Percentiles rank a stretch among this genome's conserved stretches.
phyloP scores from a whole-genome alignment of 2,797 vertebrate genomes.

The Pipistrellus pygmaeus region DNA sequence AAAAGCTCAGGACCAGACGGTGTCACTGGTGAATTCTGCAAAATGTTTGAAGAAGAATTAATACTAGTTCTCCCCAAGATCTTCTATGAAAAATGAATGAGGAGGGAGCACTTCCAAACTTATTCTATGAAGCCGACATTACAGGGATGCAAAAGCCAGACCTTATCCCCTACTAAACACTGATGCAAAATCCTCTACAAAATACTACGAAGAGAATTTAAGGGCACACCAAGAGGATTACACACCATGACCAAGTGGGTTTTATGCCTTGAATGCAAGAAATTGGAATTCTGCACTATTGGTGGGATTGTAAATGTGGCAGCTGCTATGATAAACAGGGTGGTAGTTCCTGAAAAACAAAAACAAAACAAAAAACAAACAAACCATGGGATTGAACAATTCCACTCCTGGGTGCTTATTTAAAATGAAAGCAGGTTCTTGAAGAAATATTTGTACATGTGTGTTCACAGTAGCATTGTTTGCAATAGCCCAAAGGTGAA shows the following conservation, averaged over 20 bases:
- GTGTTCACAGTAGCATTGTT: neutral
- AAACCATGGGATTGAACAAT: neutral
- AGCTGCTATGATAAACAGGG: neutral
- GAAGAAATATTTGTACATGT: no score
- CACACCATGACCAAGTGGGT: neutral
- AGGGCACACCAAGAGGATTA: neutral
- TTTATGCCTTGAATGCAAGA: neutral
- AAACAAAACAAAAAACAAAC: neutral
- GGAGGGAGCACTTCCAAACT: neutral
- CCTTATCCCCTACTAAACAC: neutral
- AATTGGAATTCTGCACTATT: neutral
- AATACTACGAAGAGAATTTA: neutral
- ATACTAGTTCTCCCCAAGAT: neutral
- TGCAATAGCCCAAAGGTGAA: neutral
- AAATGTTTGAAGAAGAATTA: neutral
- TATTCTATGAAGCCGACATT: neutral
- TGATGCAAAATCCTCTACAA: neutral
- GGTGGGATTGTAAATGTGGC: no score
- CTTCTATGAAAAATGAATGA: neutral
- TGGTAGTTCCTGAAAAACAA: neutral
- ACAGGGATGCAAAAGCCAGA: neutral
- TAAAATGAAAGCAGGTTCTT: no score
- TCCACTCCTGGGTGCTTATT: neutral
- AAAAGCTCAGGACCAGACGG: neutral
- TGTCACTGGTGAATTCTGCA: neutral